Conservation (phyloP, 2,113 vertebrate genomes). For the Phoenicopterus ruber region DNA sequence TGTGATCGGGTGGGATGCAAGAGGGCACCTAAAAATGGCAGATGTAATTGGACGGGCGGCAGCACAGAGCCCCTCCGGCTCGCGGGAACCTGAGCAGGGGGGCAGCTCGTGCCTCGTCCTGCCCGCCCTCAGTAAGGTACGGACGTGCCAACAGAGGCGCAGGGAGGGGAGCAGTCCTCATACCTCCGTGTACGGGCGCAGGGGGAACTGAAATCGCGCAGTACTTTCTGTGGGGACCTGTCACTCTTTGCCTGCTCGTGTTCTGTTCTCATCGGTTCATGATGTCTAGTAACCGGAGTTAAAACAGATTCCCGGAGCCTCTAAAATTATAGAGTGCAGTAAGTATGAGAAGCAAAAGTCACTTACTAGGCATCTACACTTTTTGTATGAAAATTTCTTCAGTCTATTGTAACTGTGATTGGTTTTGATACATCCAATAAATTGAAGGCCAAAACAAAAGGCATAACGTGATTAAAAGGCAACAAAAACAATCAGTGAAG, state of each 20-base stretch:
- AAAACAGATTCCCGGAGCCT: neutral
- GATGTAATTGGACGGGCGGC: neutral
- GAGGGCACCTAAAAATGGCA: neutral
- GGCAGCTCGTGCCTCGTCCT: neutral
- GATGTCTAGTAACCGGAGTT: neutral
- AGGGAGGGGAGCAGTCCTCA: neutral
- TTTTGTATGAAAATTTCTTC: neutral
- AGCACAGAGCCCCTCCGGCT: neutral
- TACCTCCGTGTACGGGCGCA: neutral
- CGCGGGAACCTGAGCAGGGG: neutral
- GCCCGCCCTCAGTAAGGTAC: neutral
- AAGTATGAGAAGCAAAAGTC: neutral
- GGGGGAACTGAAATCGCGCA: neutral
- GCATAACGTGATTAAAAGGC: neutral
- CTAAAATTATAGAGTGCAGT: neutral
- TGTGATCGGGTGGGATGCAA: neutral
- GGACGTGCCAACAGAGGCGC: neutral
- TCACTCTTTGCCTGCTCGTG: fast-evolving
- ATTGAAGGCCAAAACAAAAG: neutral
- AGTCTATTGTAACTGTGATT: neutral
- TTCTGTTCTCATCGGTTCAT: neutral
- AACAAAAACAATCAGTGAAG: neutral
- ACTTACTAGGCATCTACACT: neutral
- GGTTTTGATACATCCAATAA: neutral
- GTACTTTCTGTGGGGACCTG: neutral